Evolutionary conservation across 2,113 vertebrate species (phyloP), one percentile per base, ranked within the genome.

Genomic region (Tetrao urogallus): DNA sequence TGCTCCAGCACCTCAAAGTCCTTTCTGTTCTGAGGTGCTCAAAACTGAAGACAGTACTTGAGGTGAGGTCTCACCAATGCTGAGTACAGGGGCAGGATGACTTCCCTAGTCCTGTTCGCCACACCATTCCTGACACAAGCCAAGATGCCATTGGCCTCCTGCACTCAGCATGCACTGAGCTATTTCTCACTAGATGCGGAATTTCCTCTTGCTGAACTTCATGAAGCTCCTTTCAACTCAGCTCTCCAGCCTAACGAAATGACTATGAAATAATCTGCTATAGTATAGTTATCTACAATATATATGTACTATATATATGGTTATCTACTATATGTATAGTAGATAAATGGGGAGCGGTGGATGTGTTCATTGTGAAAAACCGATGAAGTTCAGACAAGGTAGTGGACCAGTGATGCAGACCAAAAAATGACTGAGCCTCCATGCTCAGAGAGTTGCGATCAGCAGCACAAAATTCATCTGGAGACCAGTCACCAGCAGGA

Each of bases 161-260:
- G 42, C 42, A 43, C 42, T 43, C 6, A 43, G 0, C 40, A 3
- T 66, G 21, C 50, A n/a, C 0, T 5, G 22, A 0, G 0, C 40
- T 90, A 13, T 22, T 54, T 8, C 18, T 36, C 11, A 12, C 7
- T 66, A 58, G 16, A 13, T 0, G 2, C 6, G 47, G n/a, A 22
- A 58, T 85, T 94, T 70, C 30, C 8, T 2, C 13, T 32, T 54
- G 61, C n/a, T 78, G 50, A 88, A 32, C 47, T 74, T 75, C 25
- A 11, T 58, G 45, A 61, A 24, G 3, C 78, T 9, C 18, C 45
- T 30, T 38, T 54, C 24, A 30, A 5, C 7, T 25, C 25, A 32
- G 25, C 61, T 87, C 22, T 61, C 65, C 50, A 24, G 50, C 27
- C 5, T 6, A 11, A 54, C 6, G 0, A 1, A 78, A 17, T 28